Conservation (phyloP, 1,140 invertebrate genomes). For the Penaeus indicus region DNA sequence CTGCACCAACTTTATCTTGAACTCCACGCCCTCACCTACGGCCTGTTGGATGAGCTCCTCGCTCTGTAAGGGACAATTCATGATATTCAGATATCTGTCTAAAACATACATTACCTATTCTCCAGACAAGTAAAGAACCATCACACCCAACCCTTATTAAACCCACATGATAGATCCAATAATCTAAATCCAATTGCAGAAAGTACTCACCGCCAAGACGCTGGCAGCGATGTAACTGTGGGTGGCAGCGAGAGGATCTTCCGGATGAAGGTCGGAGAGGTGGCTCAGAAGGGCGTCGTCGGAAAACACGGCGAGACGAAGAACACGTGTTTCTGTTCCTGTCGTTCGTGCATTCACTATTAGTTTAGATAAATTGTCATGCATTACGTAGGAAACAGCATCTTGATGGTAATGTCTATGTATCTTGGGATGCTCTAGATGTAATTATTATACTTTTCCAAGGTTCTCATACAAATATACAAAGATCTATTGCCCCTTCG, state of each 20-base stretch:
- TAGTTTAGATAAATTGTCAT: no score
- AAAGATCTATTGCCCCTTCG: no score
- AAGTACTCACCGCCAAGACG: not conserved
- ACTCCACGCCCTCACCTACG: not conserved
- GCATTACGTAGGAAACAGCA: no score
- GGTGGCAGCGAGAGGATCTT: not conserved
- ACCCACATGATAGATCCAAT: not conserved
- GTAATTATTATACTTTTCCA: no score
- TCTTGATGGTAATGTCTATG: no score
- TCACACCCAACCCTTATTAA: not conserved
- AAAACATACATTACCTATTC: not conserved
- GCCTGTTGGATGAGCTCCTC: conserved; percentile 39
- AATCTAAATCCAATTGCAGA: not conserved
- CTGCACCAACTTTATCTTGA: conserved; percentile 40
- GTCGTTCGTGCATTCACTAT: no score
- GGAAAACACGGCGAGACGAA: not conserved
- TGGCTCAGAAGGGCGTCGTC: not conserved
- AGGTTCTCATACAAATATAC: no score
- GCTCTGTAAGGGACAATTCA: not conserved
- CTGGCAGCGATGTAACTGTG: not conserved
- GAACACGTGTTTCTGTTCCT: not conserved
- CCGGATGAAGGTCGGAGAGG: not conserved
- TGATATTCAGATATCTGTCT: not conserved
- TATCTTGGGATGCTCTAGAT: no score
- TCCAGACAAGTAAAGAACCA: not conserved